These are phyloP conservation scores for Semaprochilodus insignis DNA, from an alignment of 2,797 vertebrate genomes.

Conservation along the genomic window DNA sequence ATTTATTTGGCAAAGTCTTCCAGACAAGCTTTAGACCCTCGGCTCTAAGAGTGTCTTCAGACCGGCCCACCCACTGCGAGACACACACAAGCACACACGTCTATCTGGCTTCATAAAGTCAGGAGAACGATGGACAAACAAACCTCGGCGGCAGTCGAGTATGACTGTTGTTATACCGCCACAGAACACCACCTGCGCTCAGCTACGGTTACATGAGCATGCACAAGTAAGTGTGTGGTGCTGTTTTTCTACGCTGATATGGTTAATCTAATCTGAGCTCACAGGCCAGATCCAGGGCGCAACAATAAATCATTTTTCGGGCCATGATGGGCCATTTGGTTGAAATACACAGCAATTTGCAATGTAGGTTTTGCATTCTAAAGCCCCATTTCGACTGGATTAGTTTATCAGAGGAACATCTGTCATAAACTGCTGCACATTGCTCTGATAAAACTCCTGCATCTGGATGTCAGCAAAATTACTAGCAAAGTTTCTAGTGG, in stretches of 20 bases:
- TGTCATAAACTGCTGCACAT: no score
- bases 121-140: conserved; percentile 14
- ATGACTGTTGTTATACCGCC: conserved; percentile 1
- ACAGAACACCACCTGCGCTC: neutral
- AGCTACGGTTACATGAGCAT: neutral
- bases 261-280: conserved; percentile 18
- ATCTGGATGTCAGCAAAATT: no score
- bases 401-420: no score
- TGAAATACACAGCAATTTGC: neutral
- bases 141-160: neutral
- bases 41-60: conserved; percentile 23
- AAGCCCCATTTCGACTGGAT: no score
- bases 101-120: conserved; percentile 20
- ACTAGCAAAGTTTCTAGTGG: no score
- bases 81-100: conserved; percentile 27
- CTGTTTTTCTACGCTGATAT: conserved; percentile 1
- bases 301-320: conserved; percentile 30
- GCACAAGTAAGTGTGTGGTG: conserved; percentile 1
- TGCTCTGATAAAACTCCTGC: no score
- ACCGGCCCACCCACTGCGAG: conserved; percentile 65
- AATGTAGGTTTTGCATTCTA: neutral
- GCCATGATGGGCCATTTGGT: neutral
- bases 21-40: conserved; percentile 44
- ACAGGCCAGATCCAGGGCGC: neutral
- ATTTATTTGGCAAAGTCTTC: conserved; percentile 52